These are phyloP conservation scores for Phalacrocorax aristotelis DNA, from an alignment of 2,113 vertebrate species.

Conservation along the genomic window DNA sequence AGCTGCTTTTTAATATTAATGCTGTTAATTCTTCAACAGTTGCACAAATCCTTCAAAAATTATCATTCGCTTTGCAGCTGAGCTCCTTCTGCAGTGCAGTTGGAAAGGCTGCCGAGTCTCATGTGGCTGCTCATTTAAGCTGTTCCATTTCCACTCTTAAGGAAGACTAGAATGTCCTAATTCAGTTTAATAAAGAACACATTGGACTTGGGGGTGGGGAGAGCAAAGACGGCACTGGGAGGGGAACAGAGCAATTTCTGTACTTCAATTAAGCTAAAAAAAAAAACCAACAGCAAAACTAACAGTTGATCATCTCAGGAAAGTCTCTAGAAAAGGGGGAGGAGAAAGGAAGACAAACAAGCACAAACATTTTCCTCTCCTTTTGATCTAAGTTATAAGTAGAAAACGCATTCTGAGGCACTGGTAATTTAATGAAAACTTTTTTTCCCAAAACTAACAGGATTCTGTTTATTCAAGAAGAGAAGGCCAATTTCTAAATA, in stretches of 20 bases:
- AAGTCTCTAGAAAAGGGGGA: constrained; percentile 14
- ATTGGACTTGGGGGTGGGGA: constrained; percentile 15
- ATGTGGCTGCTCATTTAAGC: constrained; percentile 52
- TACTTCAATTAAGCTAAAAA: background rate
- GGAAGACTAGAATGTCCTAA: constrained; percentile 57
- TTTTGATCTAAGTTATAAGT: constrained; percentile 57
- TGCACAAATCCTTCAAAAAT: constrained; percentile 56
- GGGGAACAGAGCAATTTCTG: background rate
- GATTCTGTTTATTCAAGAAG: background rate
- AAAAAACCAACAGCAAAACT: background rate
- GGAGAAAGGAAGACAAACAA: constrained; percentile 44
- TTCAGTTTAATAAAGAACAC: constrained; percentile 62
- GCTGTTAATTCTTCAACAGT: constrained; percentile 30
- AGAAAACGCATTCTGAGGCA: constrained; percentile 46
- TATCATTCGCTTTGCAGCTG: constrained; percentile 32
- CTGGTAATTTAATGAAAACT: constrained; percentile 39
- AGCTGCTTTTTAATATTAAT: constrained; percentile 50
- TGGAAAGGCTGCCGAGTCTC: constrained; percentile 48
- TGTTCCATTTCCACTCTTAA: constrained; percentile 55
- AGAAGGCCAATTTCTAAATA: background rate
- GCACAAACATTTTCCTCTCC: constrained; percentile 58
- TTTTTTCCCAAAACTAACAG: background rate
- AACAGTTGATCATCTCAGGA: constrained; percentile 28
- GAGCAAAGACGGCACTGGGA: background rate
- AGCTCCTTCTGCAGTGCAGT: constrained; percentile 45